phyloP scores from a whole-genome alignment of 2,113 vertebrate species.

The Bombycilla garrulus region DNA sequence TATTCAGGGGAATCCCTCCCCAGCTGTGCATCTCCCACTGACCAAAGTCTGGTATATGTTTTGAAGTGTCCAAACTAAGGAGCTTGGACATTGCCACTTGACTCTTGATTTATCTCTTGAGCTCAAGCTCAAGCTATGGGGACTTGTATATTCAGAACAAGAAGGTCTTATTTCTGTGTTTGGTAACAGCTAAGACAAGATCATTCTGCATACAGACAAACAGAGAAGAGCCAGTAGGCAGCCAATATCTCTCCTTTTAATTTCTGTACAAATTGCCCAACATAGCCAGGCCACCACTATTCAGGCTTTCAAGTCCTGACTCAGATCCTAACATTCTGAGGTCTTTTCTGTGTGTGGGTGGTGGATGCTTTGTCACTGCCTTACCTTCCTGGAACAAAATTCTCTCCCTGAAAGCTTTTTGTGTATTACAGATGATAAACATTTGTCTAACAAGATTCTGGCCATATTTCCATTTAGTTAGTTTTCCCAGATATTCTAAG shows the following conservation, averaged over 20 bases:
- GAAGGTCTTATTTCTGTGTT: neutral
- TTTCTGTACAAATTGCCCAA: neutral
- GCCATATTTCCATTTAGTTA: neutral
- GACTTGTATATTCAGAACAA: neutral
- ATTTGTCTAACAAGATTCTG: neutral
- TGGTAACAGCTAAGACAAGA: neutral
- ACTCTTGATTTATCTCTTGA: neutral
- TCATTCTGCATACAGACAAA: neutral
- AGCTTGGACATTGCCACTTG: neutral
- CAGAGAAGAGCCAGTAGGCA: neutral
- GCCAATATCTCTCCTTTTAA: neutral
- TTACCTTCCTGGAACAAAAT: neutral
- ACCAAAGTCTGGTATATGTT: neutral
- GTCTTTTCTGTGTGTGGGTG: neutral
- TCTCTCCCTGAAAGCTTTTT: neutral
- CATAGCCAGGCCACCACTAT: neutral
- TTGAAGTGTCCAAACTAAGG: neutral
- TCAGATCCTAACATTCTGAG: neutral
- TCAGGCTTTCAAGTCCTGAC: neutral
- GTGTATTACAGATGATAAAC: neutral
- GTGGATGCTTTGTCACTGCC: neutral
- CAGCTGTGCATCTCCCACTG: neutral
- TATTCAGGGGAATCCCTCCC: neutral
- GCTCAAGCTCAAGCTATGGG: neutral
- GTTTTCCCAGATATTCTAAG: neutral